Percentiles rank a stretch among this genome's conserved stretches.
Evolutionary conservation across 1,140 invertebrate species (phyloP).

Genomic region (Conus betulinus): DNA sequence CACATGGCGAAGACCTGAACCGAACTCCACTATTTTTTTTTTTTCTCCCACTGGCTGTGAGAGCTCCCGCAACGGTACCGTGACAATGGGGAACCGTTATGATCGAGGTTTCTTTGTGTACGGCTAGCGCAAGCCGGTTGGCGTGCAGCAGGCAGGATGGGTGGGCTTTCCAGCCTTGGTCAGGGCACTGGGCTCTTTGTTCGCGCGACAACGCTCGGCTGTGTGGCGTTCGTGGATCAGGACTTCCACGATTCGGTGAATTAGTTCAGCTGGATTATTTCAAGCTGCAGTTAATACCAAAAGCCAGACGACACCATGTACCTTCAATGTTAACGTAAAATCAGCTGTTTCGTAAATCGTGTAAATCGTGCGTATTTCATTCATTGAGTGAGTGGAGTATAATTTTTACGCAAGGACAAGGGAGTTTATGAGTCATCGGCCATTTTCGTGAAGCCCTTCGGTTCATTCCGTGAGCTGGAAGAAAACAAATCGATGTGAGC

Average conservation of each 20-base stretch:
- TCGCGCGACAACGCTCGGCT: conserved; percentile 5
- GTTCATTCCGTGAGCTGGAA: conserved; percentile 52
- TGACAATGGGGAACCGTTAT: not conserved
- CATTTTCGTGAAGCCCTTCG: conserved; percentile 58
- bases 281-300: not conserved
- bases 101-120: not conserved
- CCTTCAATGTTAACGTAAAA: not conserved
- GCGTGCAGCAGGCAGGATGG: not conserved
- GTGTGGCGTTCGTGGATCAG: not conserved
- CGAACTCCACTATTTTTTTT: not conserved
- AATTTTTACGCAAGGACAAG: conserved; percentile 40
- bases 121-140: not conserved
- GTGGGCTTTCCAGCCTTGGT: not conserved
- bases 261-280: too few relatives aligned
- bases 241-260: not conserved
- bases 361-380: conserved; percentile 37
- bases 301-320: not conserved
- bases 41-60: not conserved
- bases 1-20: not conserved
- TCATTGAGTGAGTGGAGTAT: conserved; percentile 31
- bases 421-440: conserved; percentile 59
- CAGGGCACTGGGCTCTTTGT: conserved; percentile 29
- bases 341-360: not conserved
- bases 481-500: conserved; percentile 54
- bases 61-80: conserved; percentile 1